Conservation (phyloP, 1,140 invertebrate species). For the Mizuhopecten yessoensis region DNA sequence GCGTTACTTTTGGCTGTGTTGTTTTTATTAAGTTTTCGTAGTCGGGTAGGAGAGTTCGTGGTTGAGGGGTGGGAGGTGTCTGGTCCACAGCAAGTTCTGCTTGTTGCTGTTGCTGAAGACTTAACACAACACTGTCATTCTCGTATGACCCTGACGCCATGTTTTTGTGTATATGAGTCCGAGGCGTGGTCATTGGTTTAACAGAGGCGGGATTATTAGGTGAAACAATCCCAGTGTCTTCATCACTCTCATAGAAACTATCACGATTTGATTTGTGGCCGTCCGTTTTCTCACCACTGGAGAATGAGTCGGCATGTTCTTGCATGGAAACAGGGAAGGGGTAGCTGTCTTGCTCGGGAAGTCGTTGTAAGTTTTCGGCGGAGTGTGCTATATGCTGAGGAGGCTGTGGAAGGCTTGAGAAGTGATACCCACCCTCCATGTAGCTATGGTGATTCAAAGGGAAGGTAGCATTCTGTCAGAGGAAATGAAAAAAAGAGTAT, state of each 20-base stretch:
- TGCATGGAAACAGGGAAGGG: background rate
- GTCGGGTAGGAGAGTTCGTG: constrained; percentile 54
- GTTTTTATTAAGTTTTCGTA: constrained; percentile 43
- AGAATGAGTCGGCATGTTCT: constrained; percentile 60
- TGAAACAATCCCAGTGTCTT: constrained; percentile 62
- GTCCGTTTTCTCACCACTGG: constrained; percentile 55
- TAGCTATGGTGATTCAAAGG: constrained; percentile 54
- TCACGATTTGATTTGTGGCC: constrained; percentile 65
- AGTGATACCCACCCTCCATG: constrained; percentile 49
- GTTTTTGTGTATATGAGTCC: constrained; percentile 54
- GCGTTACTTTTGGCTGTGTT: background rate
- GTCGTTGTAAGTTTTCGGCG: constrained; percentile 59
- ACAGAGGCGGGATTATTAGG: background rate
- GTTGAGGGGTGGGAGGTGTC: constrained; percentile 57
- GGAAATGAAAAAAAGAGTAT: constrained; percentile 8
- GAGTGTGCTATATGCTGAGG: constrained; percentile 54
- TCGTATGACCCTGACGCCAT: constrained; percentile 56
- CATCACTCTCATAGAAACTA: constrained; percentile 80
- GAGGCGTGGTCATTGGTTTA: constrained; percentile 66
- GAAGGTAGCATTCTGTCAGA: constrained; percentile 61
- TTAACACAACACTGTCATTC: constrained; percentile 52
- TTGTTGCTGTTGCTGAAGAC: constrained; percentile 5
- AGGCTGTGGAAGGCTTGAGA: constrained; percentile 50
- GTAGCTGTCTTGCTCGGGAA: constrained; percentile 30
- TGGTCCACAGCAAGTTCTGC: constrained; percentile 41